Conservation (phyloP, 2,797 vertebrate species). For the Ctenopoma kingsleyae region DNA sequence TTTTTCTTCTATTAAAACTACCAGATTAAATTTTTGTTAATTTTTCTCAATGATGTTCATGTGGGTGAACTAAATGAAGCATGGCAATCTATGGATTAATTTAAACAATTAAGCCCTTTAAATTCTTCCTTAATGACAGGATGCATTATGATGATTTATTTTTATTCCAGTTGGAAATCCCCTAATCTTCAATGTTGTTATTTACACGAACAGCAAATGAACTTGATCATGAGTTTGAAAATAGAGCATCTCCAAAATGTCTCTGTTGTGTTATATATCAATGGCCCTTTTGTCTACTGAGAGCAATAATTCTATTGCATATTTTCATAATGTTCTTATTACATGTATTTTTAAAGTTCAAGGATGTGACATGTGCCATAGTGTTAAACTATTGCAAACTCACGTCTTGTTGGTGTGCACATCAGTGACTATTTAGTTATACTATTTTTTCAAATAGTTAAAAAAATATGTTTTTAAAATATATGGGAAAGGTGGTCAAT, state of each 20-base stretch:
- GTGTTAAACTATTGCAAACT: neutral
- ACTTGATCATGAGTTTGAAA: conserved; percentile 69
- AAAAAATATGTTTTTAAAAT: neutral
- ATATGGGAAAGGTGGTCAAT: neutral
- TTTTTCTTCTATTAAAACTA: neutral
- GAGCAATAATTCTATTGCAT: conserved; percentile 16
- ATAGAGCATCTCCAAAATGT: conserved; percentile 43
- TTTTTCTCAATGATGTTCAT: neutral
- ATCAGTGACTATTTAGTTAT: conserved; percentile 1
- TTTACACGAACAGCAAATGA: conserved; percentile 43
- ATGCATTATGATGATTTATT: conserved; percentile 9
- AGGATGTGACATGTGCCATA: neutral
- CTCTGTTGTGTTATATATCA: conserved; percentile 55
- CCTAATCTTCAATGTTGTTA: conserved; percentile 30
- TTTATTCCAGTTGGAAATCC: conserved; percentile 47
- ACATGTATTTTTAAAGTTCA: conserved; percentile 15
- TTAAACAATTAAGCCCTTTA: conserved; percentile 21
- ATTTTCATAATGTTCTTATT: conserved; percentile 4
- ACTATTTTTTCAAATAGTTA: neutral
- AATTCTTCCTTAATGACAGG: conserved; percentile 20
- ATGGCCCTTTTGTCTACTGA: conserved; percentile 57
- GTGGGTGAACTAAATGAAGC: neutral
- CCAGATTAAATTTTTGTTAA: neutral
- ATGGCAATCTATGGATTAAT: neutral
- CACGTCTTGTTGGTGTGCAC: neutral